Conservation (phyloP, 2,113 vertebrate species). For the Monopterus albus region DNA sequence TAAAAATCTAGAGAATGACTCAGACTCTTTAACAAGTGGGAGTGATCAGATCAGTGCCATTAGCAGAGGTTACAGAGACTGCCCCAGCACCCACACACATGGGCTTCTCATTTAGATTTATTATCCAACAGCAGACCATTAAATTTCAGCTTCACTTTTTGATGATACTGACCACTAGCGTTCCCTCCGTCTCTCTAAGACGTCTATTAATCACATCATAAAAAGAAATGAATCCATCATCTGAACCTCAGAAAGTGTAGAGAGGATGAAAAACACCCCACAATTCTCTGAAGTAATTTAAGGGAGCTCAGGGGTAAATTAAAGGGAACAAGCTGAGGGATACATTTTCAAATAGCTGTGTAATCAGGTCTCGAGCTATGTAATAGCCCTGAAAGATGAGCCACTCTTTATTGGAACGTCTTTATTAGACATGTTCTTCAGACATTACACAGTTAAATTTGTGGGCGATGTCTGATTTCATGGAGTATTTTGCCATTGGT, state of each 20-base stretch:
- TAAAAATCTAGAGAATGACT: slow-evolving; percentile 45
- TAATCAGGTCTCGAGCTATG: slow-evolving; percentile 71
- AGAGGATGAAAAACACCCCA: slow-evolving; percentile 32
- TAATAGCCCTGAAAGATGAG: slow-evolving; percentile 73
- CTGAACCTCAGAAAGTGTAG: slow-evolving; percentile 35
- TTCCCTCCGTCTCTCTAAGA: slow-evolving; percentile 62
- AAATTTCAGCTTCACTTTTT: slow-evolving; percentile 66
- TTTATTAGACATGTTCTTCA: slow-evolving; percentile 73
- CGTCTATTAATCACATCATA: slow-evolving; percentile 70
- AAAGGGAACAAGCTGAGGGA: slow-evolving; percentile 76
- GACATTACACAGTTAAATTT: slow-evolving; percentile 64
- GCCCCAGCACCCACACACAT: slow-evolving; percentile 12
- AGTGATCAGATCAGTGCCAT: slow-evolving; percentile 40
- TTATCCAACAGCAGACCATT: slow-evolving; percentile 59
- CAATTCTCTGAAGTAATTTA: slow-evolving; percentile 77
- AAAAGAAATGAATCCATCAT: slow-evolving; percentile 71
- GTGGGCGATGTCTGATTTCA: slow-evolving; percentile 64
- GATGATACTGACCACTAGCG: slow-evolving; percentile 61
- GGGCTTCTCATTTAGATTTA: slow-evolving; percentile 62
- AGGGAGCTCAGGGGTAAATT: slow-evolving; percentile 74
- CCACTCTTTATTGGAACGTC: slow-evolving; percentile 68
- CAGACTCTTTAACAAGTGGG: slow-evolving; percentile 40
- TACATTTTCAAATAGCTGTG: slow-evolving; percentile 76
- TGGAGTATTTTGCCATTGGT: slow-evolving; percentile 41
- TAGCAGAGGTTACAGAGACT: slow-evolving; percentile 45